A percentile compares a stretch with the other conserved stretches of the same genome.
phyloP scores from a whole-genome alignment of 2,797 vertebrate genomes.

The Spinibarbus caldwelli region DNA sequence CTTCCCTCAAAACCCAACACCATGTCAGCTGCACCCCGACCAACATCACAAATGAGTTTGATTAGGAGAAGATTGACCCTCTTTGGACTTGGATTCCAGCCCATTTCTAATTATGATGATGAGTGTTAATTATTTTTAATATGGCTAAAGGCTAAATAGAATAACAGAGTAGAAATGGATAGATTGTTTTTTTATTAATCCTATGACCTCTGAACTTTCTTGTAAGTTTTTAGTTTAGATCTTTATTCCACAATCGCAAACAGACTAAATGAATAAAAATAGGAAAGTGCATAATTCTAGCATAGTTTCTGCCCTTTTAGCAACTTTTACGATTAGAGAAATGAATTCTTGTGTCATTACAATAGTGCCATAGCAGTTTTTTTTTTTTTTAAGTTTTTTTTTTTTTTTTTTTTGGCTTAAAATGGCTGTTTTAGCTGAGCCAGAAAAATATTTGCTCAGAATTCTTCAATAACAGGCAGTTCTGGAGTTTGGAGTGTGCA shows the following conservation, averaged over 20 bases:
- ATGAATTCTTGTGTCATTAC: accelerated
- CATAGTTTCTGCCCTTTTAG: background rate
- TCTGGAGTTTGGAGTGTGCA: too few relatives aligned
- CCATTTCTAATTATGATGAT: slow-evolving; percentile 54
- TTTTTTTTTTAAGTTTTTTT: too few relatives aligned
- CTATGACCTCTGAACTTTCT: slow-evolving; percentile 26
- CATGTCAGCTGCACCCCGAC: slow-evolving; percentile 21
- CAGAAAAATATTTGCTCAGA: background rate
- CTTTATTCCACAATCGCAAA: background rate
- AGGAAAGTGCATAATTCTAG: background rate
- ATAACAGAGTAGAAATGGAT: slow-evolving; percentile 32
- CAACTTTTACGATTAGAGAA: background rate
- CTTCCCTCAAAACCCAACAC: too few relatives aligned
- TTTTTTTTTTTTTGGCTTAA: background rate
- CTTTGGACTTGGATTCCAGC: slow-evolving; percentile 32
- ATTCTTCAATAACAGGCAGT: background rate
- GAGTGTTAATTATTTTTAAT: slow-evolving; percentile 58
- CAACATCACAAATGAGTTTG: slow-evolving; percentile 51
- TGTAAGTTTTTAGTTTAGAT: background rate
- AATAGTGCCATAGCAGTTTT: background rate
- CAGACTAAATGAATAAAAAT: background rate
- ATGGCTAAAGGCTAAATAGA: slow-evolving; percentile 51
- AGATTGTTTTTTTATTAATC: slow-evolving; percentile 14
- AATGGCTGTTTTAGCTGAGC: slow-evolving; percentile 6
- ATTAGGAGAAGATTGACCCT: slow-evolving; percentile 50